Evolutionary conservation across 1,140 invertebrate species (phyloP), one percentile per base, ranked within the genome.

Genomic region (Spodoptera frugiperda): DNA sequence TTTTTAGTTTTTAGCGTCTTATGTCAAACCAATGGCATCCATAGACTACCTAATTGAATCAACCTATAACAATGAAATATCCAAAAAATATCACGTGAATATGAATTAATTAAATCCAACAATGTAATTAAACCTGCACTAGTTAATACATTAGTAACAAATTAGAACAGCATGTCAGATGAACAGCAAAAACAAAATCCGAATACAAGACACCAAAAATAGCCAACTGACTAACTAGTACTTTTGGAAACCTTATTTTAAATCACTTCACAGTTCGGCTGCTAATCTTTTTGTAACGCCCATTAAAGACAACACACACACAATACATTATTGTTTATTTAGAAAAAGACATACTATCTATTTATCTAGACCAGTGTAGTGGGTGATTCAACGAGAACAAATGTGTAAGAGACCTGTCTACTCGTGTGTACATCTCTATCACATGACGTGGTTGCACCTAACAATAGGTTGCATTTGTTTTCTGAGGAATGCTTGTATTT

Each of bases 261-360:
- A 44, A 61, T 61, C 59, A 63, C 59, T 63, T 63, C 59, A 19
- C 59, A 63, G 15, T 63, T 63, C 33, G 30, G 54, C 14, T 6
- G 59, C 33, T 19, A 46, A 10, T 63, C 33, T 61, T 48, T 67
- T 67, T 67, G 63, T 17, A 67, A 67, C 63, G 59, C 33, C 59
- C 59, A 63, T 11, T 63, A 21, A 49, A 67, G 63, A 19, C 25
- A 17, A 21, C 4, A 44, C 55, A 33, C n/a, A n/a, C n/a, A n/a
- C n/a, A n/a, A n/a, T n/a, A n/a, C n/a, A n/a, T n/a, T 10, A 12
- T 59, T n/a, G 33, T 11, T 39, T 12, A 61, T n/a, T 61, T 61
- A 39, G 0, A 33, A 11, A 25, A 67, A 49, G 48, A 67, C 49
- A 48, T 48, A 19, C 63, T 46, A 25, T 49, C 9, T 67, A 67